Base-by-base conservation (phyloP, 2,888 invertebrate genomes). In the Agriotes lineatus region DNA sequence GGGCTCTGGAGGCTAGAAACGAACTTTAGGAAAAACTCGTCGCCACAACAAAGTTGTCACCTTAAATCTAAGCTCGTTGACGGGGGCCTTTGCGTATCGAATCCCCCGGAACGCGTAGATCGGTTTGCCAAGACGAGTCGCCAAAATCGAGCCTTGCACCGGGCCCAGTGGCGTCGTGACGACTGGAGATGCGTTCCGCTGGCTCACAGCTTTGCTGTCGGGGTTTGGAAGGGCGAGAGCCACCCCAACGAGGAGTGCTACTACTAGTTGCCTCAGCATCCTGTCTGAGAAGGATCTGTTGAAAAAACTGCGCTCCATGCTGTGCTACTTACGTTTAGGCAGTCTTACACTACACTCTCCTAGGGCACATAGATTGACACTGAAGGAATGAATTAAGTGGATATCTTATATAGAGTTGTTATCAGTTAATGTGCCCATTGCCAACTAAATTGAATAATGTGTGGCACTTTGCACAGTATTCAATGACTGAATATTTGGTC, bases 51-150 rank as follows among this genome's bases (percentile, higher is more conserved):
- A 33, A 62, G 30, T 66, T 66, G n/a, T 75, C 77, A 84, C 84
- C 79, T 83, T 79, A 75, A 84, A 84, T 74, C 84, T 75, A 5
- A 84, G 74, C 22, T 83, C 82, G 16, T 81, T 77, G 1, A 82
- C 71, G 0, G 84, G 80, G 5, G 79, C 72, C 69, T 78, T 78
- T 16, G 77, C 79, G 60, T 78, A 79, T 37, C 76, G 62, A n/a
- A 78, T 72, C 10, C 78, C 77, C 48, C 76, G 61, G 44, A 77
- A 79, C 1, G 77, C 65, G 69, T 72, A 77, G 50, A 78, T 78
- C 48, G 72, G 72, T 64, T 77, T 79, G 20, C 77, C 78, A 12
- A 71, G 70, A 16, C 76, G 71, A 0, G 76, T 73, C 30, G 69
- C 70, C 39, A 76, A 50, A 45, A 75, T 72, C 5, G 76, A 68